Percentiles rank a stretch among this genome's conserved stretches.
These are phyloP conservation scores for Microctenopoma lineatum DNA, from an alignment of 2,797 vertebrate genomes.

Conservation along the genomic window DNA sequence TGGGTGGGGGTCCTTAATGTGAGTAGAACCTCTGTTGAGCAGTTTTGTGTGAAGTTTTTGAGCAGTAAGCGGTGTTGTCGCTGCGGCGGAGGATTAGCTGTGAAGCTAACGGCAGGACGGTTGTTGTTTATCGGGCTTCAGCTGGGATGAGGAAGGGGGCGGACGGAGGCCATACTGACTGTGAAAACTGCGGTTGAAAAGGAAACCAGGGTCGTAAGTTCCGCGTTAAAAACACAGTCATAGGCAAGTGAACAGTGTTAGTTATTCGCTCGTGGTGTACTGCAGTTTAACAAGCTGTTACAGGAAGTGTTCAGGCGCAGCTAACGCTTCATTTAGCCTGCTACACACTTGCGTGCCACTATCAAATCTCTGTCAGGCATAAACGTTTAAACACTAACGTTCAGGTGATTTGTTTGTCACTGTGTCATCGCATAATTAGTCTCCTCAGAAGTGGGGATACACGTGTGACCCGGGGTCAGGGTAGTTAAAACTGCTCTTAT, in stretches of 20 bases:
- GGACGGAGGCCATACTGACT: slow-evolving; percentile 85
- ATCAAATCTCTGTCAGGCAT: neutral
- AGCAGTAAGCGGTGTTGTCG: slow-evolving; percentile 20
- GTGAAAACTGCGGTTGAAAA: slow-evolving; percentile 55
- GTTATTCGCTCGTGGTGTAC: neutral
- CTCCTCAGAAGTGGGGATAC: neutral
- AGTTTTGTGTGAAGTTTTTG: slow-evolving; percentile 48
- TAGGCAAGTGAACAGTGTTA: neutral
- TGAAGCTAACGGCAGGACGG: slow-evolving; percentile 68
- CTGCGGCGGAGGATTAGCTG: slow-evolving; percentile 70
- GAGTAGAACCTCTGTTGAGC: slow-evolving; percentile 45
- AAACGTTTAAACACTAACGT: neutral
- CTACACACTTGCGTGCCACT: slow-evolving; percentile 9
- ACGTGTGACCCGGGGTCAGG: slow-evolving; percentile 2
- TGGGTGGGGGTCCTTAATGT: slow-evolving; percentile 61
- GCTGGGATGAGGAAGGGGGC: slow-evolving; percentile 79
- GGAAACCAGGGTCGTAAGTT: slow-evolving; percentile 54
- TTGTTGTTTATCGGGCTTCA: slow-evolving; percentile 71
- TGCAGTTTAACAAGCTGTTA: neutral
- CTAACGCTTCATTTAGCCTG: neutral
- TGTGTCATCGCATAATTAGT: neutral
- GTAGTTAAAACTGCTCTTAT: slow-evolving; percentile 44
- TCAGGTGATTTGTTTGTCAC: neutral
- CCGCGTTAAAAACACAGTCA: slow-evolving; percentile 41
- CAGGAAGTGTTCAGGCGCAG: slow-evolving; percentile 12